Percentiles rank a stretch among this genome's conserved stretches.
phyloP scores from a whole-genome alignment of 2,888 invertebrate species.

The Philaethria dido region DNA sequence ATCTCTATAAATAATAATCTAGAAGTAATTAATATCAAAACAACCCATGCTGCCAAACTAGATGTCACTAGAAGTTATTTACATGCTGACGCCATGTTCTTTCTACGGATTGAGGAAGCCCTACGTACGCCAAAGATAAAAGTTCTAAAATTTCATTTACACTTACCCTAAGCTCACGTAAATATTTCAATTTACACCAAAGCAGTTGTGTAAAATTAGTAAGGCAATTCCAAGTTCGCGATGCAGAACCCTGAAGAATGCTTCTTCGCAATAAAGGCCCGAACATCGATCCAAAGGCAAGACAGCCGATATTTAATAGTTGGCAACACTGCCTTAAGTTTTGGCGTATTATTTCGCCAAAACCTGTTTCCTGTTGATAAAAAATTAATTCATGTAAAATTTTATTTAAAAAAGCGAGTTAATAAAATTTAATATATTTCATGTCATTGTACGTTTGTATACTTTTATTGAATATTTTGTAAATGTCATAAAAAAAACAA shows the following conservation, averaged over 20 bases:
- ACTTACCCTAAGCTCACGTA: conserved; percentile 81
- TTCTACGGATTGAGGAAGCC: conserved; percentile 71
- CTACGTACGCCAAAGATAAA: conserved; percentile 58
- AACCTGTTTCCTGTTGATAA: conserved; percentile 45
- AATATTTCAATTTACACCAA: conserved; percentile 85
- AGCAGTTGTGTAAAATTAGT: conserved; percentile 84
- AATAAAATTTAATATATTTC: conserved; percentile 2
- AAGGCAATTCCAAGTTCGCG: conserved; percentile 88
- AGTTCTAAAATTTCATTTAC: conserved; percentile 52
- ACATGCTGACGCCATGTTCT: conserved; percentile 82
- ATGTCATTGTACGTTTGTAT: not conserved
- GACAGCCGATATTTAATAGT: conserved; percentile 66
- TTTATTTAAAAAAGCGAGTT: conserved; percentile 7
- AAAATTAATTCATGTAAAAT: conserved; percentile 13
- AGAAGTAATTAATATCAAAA: conserved; percentile 36
- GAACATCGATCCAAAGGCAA: conserved; percentile 87
- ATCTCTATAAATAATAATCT: conserved; percentile 41
- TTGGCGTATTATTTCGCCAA: conserved; percentile 51
- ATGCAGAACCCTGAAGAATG: conserved; percentile 87
- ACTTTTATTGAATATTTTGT: not conserved
- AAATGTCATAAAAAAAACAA: conserved; percentile 5
- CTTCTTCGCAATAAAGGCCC: conserved; percentile 86
- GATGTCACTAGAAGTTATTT: conserved; percentile 74
- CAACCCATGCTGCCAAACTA: conserved; percentile 50
- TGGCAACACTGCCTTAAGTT: conserved; percentile 62